These are phyloP conservation scores for Psophia crepitans DNA, from an alignment of 2,113 vertebrate species.

Conservation along the genomic window DNA sequence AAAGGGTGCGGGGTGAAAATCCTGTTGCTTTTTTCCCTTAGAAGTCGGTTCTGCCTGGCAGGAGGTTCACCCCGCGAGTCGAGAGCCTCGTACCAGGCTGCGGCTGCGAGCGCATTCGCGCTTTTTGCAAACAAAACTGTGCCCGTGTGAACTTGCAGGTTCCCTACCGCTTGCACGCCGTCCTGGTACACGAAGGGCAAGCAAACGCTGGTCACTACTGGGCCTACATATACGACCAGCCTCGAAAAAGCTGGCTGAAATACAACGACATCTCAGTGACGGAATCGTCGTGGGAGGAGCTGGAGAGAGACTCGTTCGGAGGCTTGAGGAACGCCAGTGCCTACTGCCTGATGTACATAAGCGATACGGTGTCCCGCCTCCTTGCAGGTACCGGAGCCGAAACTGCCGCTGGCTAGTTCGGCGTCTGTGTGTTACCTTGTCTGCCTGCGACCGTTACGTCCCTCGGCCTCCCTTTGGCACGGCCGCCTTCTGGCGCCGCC, in stretches of 20 bases:
- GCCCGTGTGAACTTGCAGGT: slow-evolving; percentile 70
- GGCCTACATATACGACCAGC: slow-evolving; percentile 91
- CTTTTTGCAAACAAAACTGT: not conserved
- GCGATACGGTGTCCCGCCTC: slow-evolving; percentile 72
- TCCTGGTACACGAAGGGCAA: slow-evolving; percentile 95
- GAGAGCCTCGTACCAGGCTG: not conserved
- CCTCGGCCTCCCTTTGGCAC: not conserved
- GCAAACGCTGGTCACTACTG: slow-evolving; percentile 96
- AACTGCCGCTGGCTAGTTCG: accelerated
- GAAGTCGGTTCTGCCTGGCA: not conserved
- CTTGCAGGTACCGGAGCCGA: slow-evolving; percentile 75
- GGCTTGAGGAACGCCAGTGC: slow-evolving; percentile 93
- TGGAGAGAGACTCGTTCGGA: slow-evolving; percentile 91
- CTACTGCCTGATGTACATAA: slow-evolving; percentile 97
- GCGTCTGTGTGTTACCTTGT: accelerated
- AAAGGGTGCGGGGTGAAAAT: not conserved
- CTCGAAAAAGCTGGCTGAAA: slow-evolving; percentile 88
- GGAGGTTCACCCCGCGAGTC: accelerated
- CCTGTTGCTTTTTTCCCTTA: not conserved
- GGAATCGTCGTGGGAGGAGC: slow-evolving; percentile 92
- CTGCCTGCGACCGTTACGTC: accelerated
- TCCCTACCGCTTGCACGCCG: slow-evolving; percentile 91
- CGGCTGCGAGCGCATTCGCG: not conserved
- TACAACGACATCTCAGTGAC: slow-evolving; percentile 93
- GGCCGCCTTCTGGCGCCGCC: not conserved